Percentiles rank a stretch among this genome's conserved stretches.
Conservation (phyloP, 2,797 vertebrate genomes). For the Dallia pectoralis region DNA sequence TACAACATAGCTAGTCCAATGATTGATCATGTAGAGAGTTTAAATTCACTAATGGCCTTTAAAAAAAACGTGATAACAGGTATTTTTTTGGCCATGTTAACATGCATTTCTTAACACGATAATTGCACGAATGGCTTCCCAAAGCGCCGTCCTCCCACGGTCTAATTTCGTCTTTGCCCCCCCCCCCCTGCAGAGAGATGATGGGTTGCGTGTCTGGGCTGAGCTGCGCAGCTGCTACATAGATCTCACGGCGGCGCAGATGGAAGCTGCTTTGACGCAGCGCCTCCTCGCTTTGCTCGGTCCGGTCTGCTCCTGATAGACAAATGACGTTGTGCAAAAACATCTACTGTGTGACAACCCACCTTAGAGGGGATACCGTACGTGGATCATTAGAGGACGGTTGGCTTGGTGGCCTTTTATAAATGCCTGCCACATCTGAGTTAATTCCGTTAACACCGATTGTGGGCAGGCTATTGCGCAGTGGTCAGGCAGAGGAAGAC, state of each 20-base stretch:
- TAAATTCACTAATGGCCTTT: too few species aligned
- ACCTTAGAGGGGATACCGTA: neutral
- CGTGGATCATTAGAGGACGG: neutral
- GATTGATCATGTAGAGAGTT: too few species aligned
- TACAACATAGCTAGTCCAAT: too few species aligned
- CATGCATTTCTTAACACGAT: too few species aligned
- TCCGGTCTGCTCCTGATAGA: neutral
- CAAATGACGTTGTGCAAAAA: neutral
- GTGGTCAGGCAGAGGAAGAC: neutral
- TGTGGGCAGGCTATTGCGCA: neutral
- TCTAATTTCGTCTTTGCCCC: neutral
- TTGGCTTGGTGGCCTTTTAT: neutral
- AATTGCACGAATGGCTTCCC: too few species aligned
- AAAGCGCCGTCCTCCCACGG: neutral
- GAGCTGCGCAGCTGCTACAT: slow-evolving; percentile 12
- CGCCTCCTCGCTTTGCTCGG: neutral
- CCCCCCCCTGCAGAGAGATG: neutral
- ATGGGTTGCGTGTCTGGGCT: neutral
- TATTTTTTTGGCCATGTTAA: too few species aligned
- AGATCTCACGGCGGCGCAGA: slow-evolving; percentile 12
- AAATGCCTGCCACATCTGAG: neutral
- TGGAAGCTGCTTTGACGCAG: slow-evolving; percentile 9
- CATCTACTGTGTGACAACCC: neutral
- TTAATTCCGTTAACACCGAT: neutral
- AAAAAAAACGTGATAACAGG: too few species aligned